Evolutionary conservation across 37 sponge, comb jelly and placozoan species (phyloP), one percentile per base, ranked within the genome.

Genomic region (Dysidea cf. avara): DNA sequence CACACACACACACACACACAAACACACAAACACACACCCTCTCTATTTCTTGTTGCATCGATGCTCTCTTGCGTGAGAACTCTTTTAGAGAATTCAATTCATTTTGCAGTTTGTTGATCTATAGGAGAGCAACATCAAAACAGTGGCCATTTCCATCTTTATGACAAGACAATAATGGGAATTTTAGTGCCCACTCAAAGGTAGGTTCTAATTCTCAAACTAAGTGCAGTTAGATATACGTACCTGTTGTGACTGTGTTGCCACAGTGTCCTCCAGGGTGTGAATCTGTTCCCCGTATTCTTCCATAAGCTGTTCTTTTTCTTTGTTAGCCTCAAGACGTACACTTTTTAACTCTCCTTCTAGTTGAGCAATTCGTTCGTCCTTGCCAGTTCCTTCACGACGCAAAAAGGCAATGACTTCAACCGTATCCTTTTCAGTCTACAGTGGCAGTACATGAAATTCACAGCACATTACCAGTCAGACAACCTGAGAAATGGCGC

Each of bases 351-450:
- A 21, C 68, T 91, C 78, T 49, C 61, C 64, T 38, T 88, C 71
- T 39, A 84, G 52, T 0, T 20, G 13, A 32, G 37, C 31, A 34
- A 87, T 29, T 29, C 72, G 74, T 46, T 82, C 74, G 36, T 87
- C 87, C 61, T 86, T 97, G 53, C 48, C 29, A 14, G 77, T 29
- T 24, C 81, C 91, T 52, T 97, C 91, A 49, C 78, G 77, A 81
- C 90, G 93, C 52, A 97, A 58, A 66, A 78, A 93, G 0, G 91
- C 83, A 35, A 97, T 89, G 53, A 97, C 98, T 49, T 97, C 91
- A 51, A 97, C 77, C 3, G 98, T 97, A 77, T 97, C 98, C 24
- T 80, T 57, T 75, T 97, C 98, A 38, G 90, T 97, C 83, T 90
- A 56, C 0, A 39, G 7, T 20, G 37, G 6, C 29, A 61, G 54